Conservation (phyloP, 2,888 invertebrate genomes). For the Morpho achilles region DNA sequence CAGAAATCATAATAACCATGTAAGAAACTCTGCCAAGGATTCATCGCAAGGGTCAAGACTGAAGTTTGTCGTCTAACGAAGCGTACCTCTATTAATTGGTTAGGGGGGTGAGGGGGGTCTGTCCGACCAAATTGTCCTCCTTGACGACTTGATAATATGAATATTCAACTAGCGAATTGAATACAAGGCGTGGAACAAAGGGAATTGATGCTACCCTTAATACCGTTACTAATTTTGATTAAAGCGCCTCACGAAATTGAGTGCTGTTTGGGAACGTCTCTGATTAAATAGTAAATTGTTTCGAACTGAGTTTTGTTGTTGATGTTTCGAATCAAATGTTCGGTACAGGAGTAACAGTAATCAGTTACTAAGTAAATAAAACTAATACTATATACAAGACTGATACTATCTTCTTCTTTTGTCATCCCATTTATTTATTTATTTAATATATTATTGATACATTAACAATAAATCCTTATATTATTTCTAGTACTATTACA, state of each 20-base stretch:
- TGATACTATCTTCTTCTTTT: too few relatives aligned
- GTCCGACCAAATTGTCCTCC: conserved; percentile 36
- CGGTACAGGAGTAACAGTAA: background rate
- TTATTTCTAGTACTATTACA: too few relatives aligned
- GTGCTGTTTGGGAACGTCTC: conserved; percentile 33
- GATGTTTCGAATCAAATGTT: conserved; percentile 15
- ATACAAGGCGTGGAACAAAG: conserved; percentile 42
- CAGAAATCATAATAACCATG: too few relatives aligned
- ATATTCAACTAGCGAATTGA: conserved; percentile 58
- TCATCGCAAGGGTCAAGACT: conserved; percentile 48
- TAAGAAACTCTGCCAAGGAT: conserved; percentile 43
- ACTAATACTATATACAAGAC: too few relatives aligned
- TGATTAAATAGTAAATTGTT: conserved; percentile 26
- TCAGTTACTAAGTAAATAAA: too few relatives aligned
- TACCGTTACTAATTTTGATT: conserved; percentile 42
- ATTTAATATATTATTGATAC: too few relatives aligned
- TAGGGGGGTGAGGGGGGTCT: conserved; percentile 37
- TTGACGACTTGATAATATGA: conserved; percentile 45
- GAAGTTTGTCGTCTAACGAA: conserved; percentile 55
- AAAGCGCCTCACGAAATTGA: conserved; percentile 45
- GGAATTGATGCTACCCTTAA: conserved; percentile 41
- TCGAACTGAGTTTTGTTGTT: conserved; percentile 18
- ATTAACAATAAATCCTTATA: too few relatives aligned
- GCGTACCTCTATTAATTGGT: conserved; percentile 63
- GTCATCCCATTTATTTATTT: too few relatives aligned